Conservation (phyloP, 2,888 invertebrate genomes). For the Trachelus tabidus region DNA sequence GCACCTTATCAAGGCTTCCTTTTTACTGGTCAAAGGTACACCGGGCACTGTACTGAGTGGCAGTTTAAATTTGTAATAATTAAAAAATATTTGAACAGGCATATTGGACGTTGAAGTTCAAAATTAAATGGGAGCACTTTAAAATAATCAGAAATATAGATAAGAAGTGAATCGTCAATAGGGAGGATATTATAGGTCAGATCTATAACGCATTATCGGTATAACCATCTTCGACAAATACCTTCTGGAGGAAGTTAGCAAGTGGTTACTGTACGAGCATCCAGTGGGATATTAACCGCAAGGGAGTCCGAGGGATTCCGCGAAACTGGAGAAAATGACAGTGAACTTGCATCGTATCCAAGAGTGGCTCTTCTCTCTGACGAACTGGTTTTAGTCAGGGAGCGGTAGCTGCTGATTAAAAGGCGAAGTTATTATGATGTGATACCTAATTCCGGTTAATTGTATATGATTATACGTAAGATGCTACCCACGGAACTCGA, state of each 20-base stretch:
- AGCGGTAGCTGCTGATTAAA: slow-evolving; percentile 42
- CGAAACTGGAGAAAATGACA: slow-evolving; percentile 5
- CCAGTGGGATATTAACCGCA: neutral
- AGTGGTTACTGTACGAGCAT: neutral
- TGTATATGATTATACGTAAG: slow-evolving; percentile 43
- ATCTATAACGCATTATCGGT: neutral
- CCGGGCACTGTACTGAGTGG: neutral
- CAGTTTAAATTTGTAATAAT: neutral
- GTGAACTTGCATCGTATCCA: neutral
- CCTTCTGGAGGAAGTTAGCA: neutral
- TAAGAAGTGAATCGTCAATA: neutral
- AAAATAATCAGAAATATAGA: neutral
- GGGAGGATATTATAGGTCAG: neutral
- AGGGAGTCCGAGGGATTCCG: slow-evolving; percentile 1
- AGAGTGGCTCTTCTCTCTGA: neutral
- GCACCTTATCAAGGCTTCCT: neutral
- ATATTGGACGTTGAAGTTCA: neutral
- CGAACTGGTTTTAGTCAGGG: neutral
- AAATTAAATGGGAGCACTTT: neutral
- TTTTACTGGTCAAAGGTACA: neutral
- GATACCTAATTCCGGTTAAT: slow-evolving; percentile 49
- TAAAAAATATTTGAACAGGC: neutral
- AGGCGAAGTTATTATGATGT: slow-evolving; percentile 46
- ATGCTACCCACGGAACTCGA: slow-evolving; percentile 15
- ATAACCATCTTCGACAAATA: neutral